Conservation (phyloP, 2,888 invertebrate genomes). For the Lochmaea crataegi region DNA sequence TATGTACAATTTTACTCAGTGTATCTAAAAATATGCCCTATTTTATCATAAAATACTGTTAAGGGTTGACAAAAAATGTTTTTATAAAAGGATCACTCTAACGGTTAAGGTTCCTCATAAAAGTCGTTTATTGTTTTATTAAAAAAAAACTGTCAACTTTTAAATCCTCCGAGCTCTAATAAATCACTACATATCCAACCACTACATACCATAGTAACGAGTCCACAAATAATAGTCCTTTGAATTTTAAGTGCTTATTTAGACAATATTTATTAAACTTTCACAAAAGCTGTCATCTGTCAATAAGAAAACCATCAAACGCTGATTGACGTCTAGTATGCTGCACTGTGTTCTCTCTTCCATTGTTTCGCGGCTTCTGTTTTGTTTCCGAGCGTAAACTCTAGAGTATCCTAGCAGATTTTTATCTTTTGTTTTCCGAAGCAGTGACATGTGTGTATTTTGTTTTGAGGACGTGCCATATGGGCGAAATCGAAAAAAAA, state of each 20-base stretch:
- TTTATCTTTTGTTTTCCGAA: constrained; percentile 31
- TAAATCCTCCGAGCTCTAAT: constrained; percentile 4
- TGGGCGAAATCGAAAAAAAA: constrained; percentile 22
- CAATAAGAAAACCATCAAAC: constrained; percentile 38
- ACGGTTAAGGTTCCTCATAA: neutral
- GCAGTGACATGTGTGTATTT: constrained; percentile 25
- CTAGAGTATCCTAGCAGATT: constrained; percentile 33
- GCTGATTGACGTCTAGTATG: constrained; percentile 41
- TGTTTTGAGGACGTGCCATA: constrained; percentile 32
- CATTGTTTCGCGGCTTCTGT: constrained; percentile 41
- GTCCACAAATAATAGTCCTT: constrained; percentile 25
- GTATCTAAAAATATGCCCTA: neutral
- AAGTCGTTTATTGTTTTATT: neutral
- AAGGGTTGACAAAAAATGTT: neutral
- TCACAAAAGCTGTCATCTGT: constrained; percentile 37
- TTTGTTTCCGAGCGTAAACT: constrained; percentile 32
- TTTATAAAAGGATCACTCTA: neutral
- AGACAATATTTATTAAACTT: constrained; percentile 35
- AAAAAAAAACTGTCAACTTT: neutral
- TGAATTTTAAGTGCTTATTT: constrained; percentile 35
- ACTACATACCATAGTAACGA: constrained; percentile 12
- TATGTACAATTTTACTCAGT: too few species aligned
- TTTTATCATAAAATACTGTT: neutral
- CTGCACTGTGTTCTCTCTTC: constrained; percentile 16
- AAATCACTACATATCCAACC: neutral